These are phyloP conservation scores for Lasioglossum lativentre DNA, from an alignment of 2,888 invertebrate species.

Conservation along the genomic window DNA sequence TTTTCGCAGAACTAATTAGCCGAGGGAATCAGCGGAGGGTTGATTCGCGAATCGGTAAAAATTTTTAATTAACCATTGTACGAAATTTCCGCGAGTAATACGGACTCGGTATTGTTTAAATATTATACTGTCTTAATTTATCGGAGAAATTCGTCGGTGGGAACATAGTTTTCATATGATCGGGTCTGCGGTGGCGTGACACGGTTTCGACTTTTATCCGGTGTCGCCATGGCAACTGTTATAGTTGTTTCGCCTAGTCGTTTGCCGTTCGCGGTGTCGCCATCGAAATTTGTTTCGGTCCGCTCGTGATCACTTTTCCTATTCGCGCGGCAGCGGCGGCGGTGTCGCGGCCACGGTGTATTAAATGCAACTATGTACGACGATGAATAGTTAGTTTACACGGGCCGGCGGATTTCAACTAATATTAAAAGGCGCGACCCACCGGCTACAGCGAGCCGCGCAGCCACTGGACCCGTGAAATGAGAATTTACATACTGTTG, in stretches of 20 bases:
- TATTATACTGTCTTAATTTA: slow-evolving; percentile 8
- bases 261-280: slow-evolving; percentile 12
- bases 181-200: background rate
- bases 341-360: background rate
- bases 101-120: background rate
- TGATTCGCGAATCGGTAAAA: background rate
- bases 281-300: slow-evolving; percentile 21
- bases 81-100: background rate
- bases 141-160: slow-evolving; percentile 7
- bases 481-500: slow-evolving; percentile 39
- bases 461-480: slow-evolving; percentile 21
- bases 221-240: background rate
- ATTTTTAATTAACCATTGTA: background rate
- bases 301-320: slow-evolving; percentile 30
- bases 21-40: background rate
- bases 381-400: slow-evolving; percentile 51
- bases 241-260: background rate
- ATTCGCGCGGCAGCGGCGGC: background rate
- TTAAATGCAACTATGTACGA: slow-evolving; percentile 30
- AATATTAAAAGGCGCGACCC: slow-evolving; percentile 31
- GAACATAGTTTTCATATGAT: slow-evolving; percentile 25
- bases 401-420: slow-evolving; percentile 26
- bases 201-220: slow-evolving; percentile 31
- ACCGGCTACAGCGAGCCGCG: background rate
- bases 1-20: background rate